A percentile compares a stretch with the other conserved stretches of the same genome.
phyloP scores from a whole-genome alignment of 92 coral and sea anemone species.

The Virgularia gustaviana region DNA sequence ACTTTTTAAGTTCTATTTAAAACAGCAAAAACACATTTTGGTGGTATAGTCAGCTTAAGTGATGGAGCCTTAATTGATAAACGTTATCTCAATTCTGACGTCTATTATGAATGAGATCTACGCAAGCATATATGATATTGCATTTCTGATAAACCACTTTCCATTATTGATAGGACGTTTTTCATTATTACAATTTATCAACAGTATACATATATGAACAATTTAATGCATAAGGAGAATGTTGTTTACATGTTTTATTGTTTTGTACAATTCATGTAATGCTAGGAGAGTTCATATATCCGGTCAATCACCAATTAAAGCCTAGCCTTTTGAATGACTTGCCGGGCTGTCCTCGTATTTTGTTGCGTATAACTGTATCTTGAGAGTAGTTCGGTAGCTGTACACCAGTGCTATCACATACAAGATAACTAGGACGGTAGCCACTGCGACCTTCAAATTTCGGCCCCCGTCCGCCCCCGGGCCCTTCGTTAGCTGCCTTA shows the following conservation, averaged over 20 bases:
- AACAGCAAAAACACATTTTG: no score
- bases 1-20: no score
- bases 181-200: background rate
- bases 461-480: conserved; percentile 98
- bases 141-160: background rate
- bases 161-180: background rate
- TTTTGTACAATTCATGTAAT: background rate
- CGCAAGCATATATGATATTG: background rate
- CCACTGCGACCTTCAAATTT: conserved; percentile 87
- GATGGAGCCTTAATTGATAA: no score
- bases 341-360: conserved; percentile 85
- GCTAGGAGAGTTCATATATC: background rate
- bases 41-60: no score
- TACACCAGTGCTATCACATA: conserved; percentile 87
- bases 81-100: no score
- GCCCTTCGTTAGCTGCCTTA: conserved; percentile 94
- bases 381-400: conserved; percentile 85
- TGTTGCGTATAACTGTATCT: conserved; percentile 69
- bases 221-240: conserved; percentile 1
- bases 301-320: conserved; percentile 67
- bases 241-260: background rate
- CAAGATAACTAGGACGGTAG: conserved; percentile 86
- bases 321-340: conserved; percentile 83
- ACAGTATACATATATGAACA: background rate
- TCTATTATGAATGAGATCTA: no score